Evolutionary conservation across 1,140 invertebrate species (phyloP), one percentile per base, ranked within the genome.

Genomic region (Temnothorax curvispinosus): DNA sequence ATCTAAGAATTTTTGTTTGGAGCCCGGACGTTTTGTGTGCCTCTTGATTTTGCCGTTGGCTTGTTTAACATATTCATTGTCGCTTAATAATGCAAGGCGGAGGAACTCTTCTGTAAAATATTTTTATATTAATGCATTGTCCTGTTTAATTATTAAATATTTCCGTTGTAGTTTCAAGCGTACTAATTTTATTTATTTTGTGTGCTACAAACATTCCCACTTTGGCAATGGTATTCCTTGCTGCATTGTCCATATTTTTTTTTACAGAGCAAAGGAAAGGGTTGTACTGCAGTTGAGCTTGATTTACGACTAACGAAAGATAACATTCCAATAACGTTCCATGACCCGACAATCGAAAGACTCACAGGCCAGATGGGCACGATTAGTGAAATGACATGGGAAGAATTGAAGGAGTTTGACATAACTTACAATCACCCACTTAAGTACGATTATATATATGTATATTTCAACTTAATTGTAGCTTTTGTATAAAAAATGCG

Each of bases 291-390:
- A 38, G 96, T 98, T n/a, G 98, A 98, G 94, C 96, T 98, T 92
- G 98, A 98, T 95, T 94, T 98, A 18, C 93, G 96, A 15, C 95
- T 98, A 15, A 98, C 97, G 0, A 96, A 96, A 88, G 98, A 98
- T 94, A 96, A 96, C 69, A 95, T 97, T 80, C 96, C 97, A 60
- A 96, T 98, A 81, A 89, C 98, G 8, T 96, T 98, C 67, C 98
- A 98, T 94, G 98, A 98, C 93, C 92, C 96, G 75, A 97, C 96
- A 4, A 93, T 98, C 62, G 96, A 97, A 89, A 94, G 98, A 92
- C 95, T 98, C 74, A 96, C 97, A n/a, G 96, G 96, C 87, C 93
- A 94, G 81, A 93, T 91, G 65, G 96, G 96, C 54, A 91, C 95
- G 44, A 94, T 98, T 4, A 94, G 92, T 35, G 94, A 96, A 0